Base-by-base conservation (phyloP, 2,888 invertebrate species). In the Polydrusus cervinus region DNA sequence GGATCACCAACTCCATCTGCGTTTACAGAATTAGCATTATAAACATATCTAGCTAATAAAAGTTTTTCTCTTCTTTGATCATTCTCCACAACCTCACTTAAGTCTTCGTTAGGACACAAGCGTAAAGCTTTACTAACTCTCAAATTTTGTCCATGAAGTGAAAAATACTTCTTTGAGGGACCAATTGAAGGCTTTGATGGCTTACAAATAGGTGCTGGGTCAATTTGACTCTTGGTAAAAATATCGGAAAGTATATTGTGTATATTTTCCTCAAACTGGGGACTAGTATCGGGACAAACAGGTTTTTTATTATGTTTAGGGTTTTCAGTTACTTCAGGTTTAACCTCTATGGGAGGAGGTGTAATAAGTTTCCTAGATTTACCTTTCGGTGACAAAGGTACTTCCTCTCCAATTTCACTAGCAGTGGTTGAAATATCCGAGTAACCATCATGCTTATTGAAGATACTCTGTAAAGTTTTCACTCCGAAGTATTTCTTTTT, bases 1-100 rank as follows among this genome's bases (percentile, higher is more conserved):
- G 92, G 92, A 87, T 92, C 92, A 0, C 92, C 92, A 80, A 91
- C 90, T 55, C 91, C 91, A 78, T 89, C 89, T 2, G 87, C 86
- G 74, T 84, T 85, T 66, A 85, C 78, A 69, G 85, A 84, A 80
- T 87, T 87, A 18, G 87, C 86, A 78, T 87, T 87, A 79, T 87
- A 87, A 60, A 88, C 88, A 78, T 88, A 88, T 75, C 87, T 83
- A 72, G 87, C 87, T 76, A 87, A n/a, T n/a, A n/a, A 81, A 45
- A 88, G 80, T 80, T 87, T 87, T 78, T 88, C 88, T 70, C 86
- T 85, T 51, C 85, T 85, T 69, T 86, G 86, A 70, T 87, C 86
- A 71, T 80, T 84, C 30, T 83, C 82, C 16, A 84, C 83, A 70
- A 79, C 78, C 53, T 84, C 83, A 18, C 78, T 79, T 40, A 81